These are phyloP conservation scores for Cheilosia impressa DNA, from an alignment of 2,888 invertebrate genomes.

Conservation along the genomic window DNA sequence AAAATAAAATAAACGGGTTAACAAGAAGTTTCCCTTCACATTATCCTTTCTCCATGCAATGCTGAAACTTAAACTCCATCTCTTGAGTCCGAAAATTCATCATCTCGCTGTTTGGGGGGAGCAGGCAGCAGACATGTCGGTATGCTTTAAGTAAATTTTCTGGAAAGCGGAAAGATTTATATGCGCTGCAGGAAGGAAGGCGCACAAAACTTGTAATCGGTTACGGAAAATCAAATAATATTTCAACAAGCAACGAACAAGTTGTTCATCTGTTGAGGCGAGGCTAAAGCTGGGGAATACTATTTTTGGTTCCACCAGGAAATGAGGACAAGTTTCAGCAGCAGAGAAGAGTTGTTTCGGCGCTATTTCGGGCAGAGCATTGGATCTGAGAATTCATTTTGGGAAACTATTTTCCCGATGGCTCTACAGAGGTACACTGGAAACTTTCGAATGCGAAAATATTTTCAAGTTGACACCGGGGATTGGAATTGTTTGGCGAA, in stretches of 20 bases:
- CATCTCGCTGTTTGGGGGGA: conserved; percentile 9
- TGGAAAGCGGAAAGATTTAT: conserved; percentile 47
- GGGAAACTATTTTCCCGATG: conserved; percentile 63
- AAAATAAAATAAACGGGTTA: conserved; percentile 67
- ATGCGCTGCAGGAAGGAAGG: conserved; percentile 25
- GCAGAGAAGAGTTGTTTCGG: conserved; percentile 12
- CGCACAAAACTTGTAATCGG: conserved; percentile 65
- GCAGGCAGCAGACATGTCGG: not conserved
- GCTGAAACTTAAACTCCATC: conserved; percentile 24
- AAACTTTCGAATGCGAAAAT: conserved; percentile 52
- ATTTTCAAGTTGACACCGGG: conserved; percentile 62
- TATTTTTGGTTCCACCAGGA: not conserved
- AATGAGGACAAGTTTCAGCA: conserved; percentile 1
- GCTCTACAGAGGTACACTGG: not conserved
- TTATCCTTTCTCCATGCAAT: not conserved
- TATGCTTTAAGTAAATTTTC: conserved; percentile 43
- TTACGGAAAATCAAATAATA: conserved; percentile 73
- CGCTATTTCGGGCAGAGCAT: not conserved
- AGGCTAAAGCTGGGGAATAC: conserved; percentile 4
- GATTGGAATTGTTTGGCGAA: conserved; percentile 45
- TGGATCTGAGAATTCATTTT: conserved; percentile 61
- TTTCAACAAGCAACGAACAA: conserved; percentile 64
- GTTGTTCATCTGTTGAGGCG: conserved; percentile 69
- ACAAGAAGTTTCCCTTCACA: conserved; percentile 52
- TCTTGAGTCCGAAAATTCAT: conserved; percentile 29